phyloP scores from a whole-genome alignment of 2,888 invertebrate species.

The Terebella lapidaria region DNA sequence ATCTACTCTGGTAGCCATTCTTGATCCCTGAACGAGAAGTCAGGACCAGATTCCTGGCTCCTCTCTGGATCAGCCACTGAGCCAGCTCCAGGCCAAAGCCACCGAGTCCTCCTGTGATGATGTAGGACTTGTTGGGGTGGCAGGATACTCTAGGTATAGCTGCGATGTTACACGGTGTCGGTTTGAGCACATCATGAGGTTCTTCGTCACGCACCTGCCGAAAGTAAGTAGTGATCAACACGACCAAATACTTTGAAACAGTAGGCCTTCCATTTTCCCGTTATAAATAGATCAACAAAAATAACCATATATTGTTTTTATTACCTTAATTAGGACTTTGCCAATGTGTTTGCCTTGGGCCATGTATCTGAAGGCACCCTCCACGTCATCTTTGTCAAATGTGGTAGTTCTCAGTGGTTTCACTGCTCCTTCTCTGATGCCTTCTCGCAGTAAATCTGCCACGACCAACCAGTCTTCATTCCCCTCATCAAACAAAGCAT shows the following conservation, averaged over 20 bases:
- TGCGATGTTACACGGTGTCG: no score
- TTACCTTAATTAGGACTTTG: constrained; percentile 81
- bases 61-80: no score
- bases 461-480: constrained; percentile 69
- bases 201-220: background rate
- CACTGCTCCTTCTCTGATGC: constrained; percentile 83
- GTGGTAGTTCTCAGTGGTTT: constrained; percentile 80
- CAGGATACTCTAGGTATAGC: background rate
- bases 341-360: constrained; percentile 96
- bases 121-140: constrained; percentile 8
- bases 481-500: constrained; percentile 78
- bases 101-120: no score
- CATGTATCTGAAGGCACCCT: constrained; percentile 89
- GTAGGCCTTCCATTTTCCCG: no score
- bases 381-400: constrained; percentile 79
- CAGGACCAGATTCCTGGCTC: no score
- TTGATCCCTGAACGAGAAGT: constrained; percentile 60
- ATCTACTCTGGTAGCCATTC: constrained; percentile 85
- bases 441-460: constrained; percentile 72
- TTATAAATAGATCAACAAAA: no score
- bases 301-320: no score
- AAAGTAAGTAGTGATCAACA: background rate
- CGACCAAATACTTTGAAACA: no score
- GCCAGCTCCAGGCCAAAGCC: constrained; percentile 8
- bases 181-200: background rate